A percentile compares a stretch with the other conserved stretches of the same genome.
These are phyloP conservation scores for Grus americana DNA, from an alignment of 2,113 vertebrate species.

Conservation along the genomic window DNA sequence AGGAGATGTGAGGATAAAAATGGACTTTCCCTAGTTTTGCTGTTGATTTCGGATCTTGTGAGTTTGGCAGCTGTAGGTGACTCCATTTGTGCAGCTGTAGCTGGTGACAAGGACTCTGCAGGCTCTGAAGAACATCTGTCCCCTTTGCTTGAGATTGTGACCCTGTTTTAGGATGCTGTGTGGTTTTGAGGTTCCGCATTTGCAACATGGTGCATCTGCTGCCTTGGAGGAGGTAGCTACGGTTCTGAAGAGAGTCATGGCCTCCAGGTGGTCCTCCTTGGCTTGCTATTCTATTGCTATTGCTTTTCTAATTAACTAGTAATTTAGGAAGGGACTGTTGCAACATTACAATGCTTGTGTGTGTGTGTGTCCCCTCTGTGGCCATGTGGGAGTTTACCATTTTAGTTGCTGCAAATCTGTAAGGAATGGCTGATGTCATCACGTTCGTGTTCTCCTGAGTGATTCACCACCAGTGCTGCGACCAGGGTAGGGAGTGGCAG, in stretches of 20 bases:
- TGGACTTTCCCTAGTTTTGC: not conserved
- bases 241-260: not conserved
- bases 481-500: not conserved
- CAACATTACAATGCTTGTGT: not conserved
- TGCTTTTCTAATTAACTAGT: not conserved
- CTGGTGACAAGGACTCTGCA: not conserved
- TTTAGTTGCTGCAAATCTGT: not conserved
- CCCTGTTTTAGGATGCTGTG: not conserved
- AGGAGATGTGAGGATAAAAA: not conserved
- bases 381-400: not conserved
- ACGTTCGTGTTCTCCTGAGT: not conserved
- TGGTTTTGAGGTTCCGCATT: not conserved
- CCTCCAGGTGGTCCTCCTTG: not conserved
- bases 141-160: not conserved
- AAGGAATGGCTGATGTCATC: not conserved
- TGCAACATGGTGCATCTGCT: not conserved
- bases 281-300: not conserved
- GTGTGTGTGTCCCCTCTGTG: not conserved
- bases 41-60: not conserved
- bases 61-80: not conserved
- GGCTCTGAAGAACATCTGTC: not conserved
- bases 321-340: not conserved
- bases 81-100: not conserved
- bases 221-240: accelerated
- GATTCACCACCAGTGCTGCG: accelerated